Base-by-base conservation (phyloP, 1,140 invertebrate species). In the Brachionus koreanus region DNA sequence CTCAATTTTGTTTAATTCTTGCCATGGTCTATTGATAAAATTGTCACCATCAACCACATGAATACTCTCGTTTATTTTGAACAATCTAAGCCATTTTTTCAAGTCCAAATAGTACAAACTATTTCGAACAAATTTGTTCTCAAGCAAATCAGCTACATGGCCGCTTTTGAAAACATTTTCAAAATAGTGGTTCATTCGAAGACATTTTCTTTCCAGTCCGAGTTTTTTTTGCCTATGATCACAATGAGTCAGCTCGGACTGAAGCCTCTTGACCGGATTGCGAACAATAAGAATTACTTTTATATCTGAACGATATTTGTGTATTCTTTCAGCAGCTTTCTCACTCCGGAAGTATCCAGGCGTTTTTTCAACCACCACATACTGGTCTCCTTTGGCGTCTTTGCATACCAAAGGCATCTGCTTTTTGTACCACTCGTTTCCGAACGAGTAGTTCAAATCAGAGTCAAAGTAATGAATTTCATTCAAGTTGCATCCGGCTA, bases 211-310 rank as follows among this genome's bases (percentile, higher is more conserved):
- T 3, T 79, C 29, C 5, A 65, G 13, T 7, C 39, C 33, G 5
- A 29, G 29, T 35, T 35, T 79, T 67, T 82, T 82, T 35, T 69
- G 79, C 25, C 79, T 65, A 33, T 67, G 57, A 19, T 69, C n/a
- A 52, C 57, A 65, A 49, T 96, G 95, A 0, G 94, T 93, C 85
- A 96, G 96, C 88, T 97, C 95, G 16, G 94, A 96, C 37, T 97
- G 93, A n/a, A 95, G 94, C 76, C 95, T 89, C 0, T 93, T 96
- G 10, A 97, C 94, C 0, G 95, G 95, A 88, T 98, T 94, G 12
- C 95, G 89, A 0, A 97, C 94, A 6, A 98, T 95, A 3, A 96
- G 91, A 25, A 98, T 90, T 6, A 98, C 88, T 87, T 94, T 95
- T 37, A 93, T 93, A 5, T 91, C 90, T 5, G 92, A 91, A 85